Base-by-base conservation (phyloP, 2,888 invertebrate species). In the Sinopyrophorus schimmeli region DNA sequence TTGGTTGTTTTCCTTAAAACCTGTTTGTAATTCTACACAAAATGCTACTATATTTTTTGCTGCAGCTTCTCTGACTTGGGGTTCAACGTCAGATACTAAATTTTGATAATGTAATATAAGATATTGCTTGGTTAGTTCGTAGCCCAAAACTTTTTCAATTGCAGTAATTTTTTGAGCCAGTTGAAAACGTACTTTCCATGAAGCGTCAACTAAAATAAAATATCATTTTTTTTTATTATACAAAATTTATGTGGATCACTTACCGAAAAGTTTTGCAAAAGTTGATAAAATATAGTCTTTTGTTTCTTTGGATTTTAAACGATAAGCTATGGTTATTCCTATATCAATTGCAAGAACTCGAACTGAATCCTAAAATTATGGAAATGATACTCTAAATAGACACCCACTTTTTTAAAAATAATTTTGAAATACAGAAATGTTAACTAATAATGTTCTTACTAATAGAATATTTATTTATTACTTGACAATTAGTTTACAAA, bases 311-410 rank as follows among this genome's bases (percentile, higher is more conserved):
- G 62, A 60, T 31, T 59, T 59, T 4, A 69, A 44, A 31, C 59
- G 61, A 27, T 56, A 59, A 1, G 63, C 59, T 9, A 71, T 51
- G 3, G 62, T 62, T 23, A 59, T 42, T 10, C 53, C 55, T 11
- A 60, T 47, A 14, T 62, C 56, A 3, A 61, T 47, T 3, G 59
- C 54, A 14, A 56, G 41, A 31, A 58, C 38, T 24, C 57, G 49
- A 1, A 71, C 68, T 3, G 66, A 63, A 53, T 71, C 71, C 69
- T 70, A n/a, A n/a, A n/a, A n/a, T n/a, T n/a, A n/a, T n/a, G n/a
- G 9, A 3, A 26, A 9, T 27, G 24, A 10, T 23, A 27, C 7
- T 12, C 4, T 38, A 10, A 5, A 30, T 9, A 15, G 20, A 15
- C 9, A 32, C 17, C 27, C n/a, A 38, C 3, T 7, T 34, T 37